Evolutionary conservation across 2,797 vertebrate species (phyloP).

Genomic region (Mus caroli): DNA sequence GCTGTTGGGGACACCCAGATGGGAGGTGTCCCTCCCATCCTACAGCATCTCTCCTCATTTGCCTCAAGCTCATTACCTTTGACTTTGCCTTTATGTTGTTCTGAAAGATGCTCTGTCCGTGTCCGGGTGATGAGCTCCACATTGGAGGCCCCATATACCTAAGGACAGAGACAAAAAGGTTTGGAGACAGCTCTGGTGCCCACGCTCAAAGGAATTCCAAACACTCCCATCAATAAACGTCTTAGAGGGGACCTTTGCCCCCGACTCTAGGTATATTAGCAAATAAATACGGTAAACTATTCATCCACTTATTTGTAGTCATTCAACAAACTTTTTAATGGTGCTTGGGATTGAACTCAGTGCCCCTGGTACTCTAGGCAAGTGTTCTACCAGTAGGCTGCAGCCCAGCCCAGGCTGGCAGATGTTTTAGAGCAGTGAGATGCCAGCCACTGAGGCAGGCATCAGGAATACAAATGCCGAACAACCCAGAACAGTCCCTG

Average conservation of each 20-base stretch:
- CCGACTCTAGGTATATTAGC: not conserved
- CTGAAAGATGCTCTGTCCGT: slow-evolving; percentile 96
- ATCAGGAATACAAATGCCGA: not conserved
- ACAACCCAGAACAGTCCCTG: not conserved
- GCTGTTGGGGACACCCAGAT: not conserved
- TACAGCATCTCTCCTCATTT: not conserved
- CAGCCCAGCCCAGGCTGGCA: not conserved
- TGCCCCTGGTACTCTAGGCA: not conserved
- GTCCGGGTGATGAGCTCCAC: slow-evolving; percentile 98
- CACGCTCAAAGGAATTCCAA: not conserved
- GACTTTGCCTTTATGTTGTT: slow-evolving; percentile 97
- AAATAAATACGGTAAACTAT: slow-evolving; percentile 38
- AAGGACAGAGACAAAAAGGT: slow-evolving; percentile 12
- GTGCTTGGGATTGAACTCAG: not conserved
- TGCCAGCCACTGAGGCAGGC: not conserved
- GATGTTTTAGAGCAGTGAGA: not conserved
- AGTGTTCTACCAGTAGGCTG: not conserved
- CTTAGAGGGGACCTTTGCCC: not conserved
- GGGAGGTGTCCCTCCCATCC: not conserved
- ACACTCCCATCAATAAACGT: not conserved
- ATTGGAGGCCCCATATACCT: slow-evolving; percentile 98
- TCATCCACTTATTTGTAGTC: slow-evolving; percentile 23
- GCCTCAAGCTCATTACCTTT: slow-evolving; percentile 91
- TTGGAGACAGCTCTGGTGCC: not conserved
- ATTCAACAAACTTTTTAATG: slow-evolving; percentile 44